Base-by-base conservation (phyloP, 2,888 invertebrate species). In the Cyclophora albipunctata region DNA sequence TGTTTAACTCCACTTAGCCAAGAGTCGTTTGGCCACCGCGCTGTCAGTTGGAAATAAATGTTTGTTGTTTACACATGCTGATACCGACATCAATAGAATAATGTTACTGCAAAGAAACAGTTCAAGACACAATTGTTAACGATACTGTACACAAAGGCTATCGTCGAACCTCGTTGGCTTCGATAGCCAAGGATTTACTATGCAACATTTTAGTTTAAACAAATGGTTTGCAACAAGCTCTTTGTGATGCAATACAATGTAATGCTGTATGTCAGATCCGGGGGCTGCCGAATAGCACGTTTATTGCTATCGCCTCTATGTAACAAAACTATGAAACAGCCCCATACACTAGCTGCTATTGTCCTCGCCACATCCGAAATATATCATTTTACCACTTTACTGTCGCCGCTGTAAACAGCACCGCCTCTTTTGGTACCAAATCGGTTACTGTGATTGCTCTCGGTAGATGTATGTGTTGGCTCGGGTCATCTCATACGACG, bases 381-480 rank as follows among this genome's bases (percentile, higher is more conserved):
- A 67, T 71, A 76, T 76, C 77, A 76, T 76, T 70, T 71, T 59
- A 66, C 66, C 77, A 71, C 77, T 71, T 76, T 72, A 73, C 63
- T 64, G 70, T 71, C 74, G 66, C 67, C 66, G 67, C 67, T 73
- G 64, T 68, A 67, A 68, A 63, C 67, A 67, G 54, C 59, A 66
- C 65, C 70, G 66, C 63, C 66, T 67, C 63, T 72, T 69, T 69
- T 60, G 63, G 55, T 58, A 62, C 63, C 53, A 60, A 57, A 61
- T 66, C 61, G 61, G 62, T 65, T 67, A 64, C 66, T 53, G 50
- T 54, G 59, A 55, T 61, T 72, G 71, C 67, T 66, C 64, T 66
- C 58, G 63, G 61, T 61, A 63, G 64, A 60, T 62, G 61, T 64
- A 69, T 58, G 60, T 59, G 57, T 71, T 69, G 72, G 67, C 65